Percentiles rank a stretch among this genome's conserved stretches.
These are phyloP conservation scores for Tortrix viridana DNA, from an alignment of 2,888 invertebrate genomes.

Conservation along the genomic window DNA sequence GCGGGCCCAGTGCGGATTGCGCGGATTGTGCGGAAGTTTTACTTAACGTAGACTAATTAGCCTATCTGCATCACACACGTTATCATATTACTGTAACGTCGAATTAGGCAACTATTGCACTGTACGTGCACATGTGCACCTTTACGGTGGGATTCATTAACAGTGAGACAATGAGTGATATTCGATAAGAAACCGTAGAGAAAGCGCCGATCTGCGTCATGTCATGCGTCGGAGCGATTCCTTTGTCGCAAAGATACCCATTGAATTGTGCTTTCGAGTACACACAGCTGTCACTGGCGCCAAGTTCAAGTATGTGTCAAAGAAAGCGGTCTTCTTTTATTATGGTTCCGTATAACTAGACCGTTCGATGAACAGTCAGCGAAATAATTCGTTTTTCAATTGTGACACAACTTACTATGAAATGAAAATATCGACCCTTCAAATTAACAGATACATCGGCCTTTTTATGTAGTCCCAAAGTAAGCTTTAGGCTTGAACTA, in stretches of 20 bases:
- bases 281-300: constrained; percentile 27
- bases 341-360: neutral
- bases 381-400: too few species aligned
- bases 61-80: neutral
- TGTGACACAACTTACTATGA: too few species aligned
- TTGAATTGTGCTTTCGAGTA: constrained; percentile 17
- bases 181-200: constrained; percentile 40
- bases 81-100: constrained; percentile 3
- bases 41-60: neutral
- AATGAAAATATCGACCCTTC: too few species aligned
- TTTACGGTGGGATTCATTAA: constrained; percentile 1
- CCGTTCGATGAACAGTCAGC: too few species aligned
- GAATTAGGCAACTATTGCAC: constrained; percentile 21
- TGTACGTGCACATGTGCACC: too few species aligned
- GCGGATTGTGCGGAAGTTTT: too few species aligned
- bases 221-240: constrained; percentile 31
- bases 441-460: too few species aligned
- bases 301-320: constrained; percentile 34
- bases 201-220: constrained; percentile 42
- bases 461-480: too few species aligned
- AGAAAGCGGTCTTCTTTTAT: constrained; percentile 24
- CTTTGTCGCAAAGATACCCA: constrained; percentile 28
- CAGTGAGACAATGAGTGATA: constrained; percentile 42
- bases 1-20: too few species aligned
- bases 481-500: too few species aligned